Evolutionary conservation across 2,888 invertebrate genomes (phyloP).

Genomic region (Ganaspis brasiliensis): DNA sequence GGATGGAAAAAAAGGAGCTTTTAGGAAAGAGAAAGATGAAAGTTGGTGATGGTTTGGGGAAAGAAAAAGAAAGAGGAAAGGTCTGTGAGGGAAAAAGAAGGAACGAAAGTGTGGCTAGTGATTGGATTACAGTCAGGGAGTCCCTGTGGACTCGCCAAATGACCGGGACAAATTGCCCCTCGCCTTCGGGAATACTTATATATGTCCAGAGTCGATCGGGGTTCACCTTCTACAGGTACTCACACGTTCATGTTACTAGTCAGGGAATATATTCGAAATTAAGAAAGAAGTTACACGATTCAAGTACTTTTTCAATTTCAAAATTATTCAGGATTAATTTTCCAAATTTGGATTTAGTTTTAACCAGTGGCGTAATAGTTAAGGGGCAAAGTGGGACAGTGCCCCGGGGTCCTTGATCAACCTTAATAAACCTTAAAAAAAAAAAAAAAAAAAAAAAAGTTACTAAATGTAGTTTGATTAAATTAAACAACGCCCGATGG

Average conservation of each 20-base stretch:
- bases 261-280: neutral
- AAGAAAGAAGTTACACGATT: too few relatives aligned
- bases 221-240: slow-evolving; percentile 59
- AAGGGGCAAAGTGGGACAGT: too few relatives aligned
- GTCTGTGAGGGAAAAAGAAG: slow-evolving; percentile 1
- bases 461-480: too few relatives aligned
- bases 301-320: too few relatives aligned
- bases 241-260: slow-evolving; percentile 41
- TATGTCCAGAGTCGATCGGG: slow-evolving; percentile 68
- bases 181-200: slow-evolving; percentile 81
- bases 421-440: too few relatives aligned
- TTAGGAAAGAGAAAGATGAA: slow-evolving; percentile 20
- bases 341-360: too few relatives aligned
- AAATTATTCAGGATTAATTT: too few relatives aligned
- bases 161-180: slow-evolving; percentile 81
- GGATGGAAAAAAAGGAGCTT: neutral
- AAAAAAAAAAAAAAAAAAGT: too few relatives aligned
- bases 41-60: slow-evolving; percentile 20
- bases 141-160: slow-evolving; percentile 80
- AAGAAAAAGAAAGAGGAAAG: slow-evolving; percentile 31
- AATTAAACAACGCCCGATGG: too few relatives aligned
- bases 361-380: too few relatives aligned
- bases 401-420: too few relatives aligned
- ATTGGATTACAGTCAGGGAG: slow-evolving; percentile 81
- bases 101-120: slow-evolving; percentile 78